Evolutionary conservation across 2,888 invertebrate species (phyloP).

Genomic region (Limenitis camilla): DNA sequence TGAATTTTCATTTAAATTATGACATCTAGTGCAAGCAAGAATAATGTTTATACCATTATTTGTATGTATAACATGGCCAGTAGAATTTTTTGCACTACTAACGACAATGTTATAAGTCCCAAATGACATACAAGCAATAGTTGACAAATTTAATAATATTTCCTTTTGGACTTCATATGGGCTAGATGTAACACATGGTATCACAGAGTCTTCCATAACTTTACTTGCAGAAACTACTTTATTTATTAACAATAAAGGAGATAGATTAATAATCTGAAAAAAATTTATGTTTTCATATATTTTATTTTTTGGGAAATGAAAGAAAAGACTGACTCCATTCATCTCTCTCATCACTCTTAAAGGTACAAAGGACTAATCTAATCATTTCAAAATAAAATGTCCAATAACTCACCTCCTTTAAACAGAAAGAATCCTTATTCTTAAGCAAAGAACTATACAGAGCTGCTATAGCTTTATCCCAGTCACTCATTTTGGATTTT

Average conservation of each 20-base stretch:
- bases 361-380: too few relatives aligned
- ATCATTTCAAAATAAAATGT: too few relatives aligned
- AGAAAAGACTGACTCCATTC: too few relatives aligned
- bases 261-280: conserved; percentile 47
- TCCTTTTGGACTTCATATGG: conserved; percentile 41
- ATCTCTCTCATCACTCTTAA: too few relatives aligned
- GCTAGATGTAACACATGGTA: conserved; percentile 56
- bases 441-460: conserved; percentile 36
- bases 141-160: conserved; percentile 40
- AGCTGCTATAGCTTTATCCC: conserved; percentile 34
- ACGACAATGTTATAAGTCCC: conserved; percentile 39
- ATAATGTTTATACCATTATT: conserved; percentile 37
- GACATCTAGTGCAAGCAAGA: conserved; percentile 52
- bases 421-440: conserved; percentile 30
- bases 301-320: not conserved
- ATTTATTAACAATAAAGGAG: conserved; percentile 48
- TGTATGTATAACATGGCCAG: conserved; percentile 42
- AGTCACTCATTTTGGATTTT: conserved; percentile 36
- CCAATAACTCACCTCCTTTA: conserved; percentile 34
- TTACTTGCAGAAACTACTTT: conserved; percentile 52
- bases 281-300: not conserved
- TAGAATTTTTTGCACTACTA: conserved; percentile 22
- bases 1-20: conserved; percentile 23
- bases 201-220: conserved; percentile 55
- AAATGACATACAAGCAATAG: conserved; percentile 52